Conservation (phyloP, 2,888 invertebrate genomes). For the Pristionchus exspectatus region DNA sequence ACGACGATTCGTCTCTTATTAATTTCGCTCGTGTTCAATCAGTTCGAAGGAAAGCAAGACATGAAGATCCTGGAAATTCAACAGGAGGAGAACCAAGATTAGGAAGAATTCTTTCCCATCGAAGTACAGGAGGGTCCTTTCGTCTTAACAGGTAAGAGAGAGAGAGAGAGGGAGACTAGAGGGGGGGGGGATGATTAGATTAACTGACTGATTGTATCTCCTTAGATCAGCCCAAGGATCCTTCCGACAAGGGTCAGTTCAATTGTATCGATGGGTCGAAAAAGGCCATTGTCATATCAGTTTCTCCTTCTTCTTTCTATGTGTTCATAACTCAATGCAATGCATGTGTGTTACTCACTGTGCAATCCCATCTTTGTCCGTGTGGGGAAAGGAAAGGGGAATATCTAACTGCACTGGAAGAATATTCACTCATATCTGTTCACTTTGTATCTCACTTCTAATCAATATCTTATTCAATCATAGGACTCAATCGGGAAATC, state of each 20-base stretch:
- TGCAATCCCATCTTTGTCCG: not conserved
- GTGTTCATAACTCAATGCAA: not conserved
- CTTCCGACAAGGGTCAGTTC: conserved; percentile 48
- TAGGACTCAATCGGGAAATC: conserved; percentile 52
- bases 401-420: not conserved
- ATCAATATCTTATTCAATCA: not conserved
- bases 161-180: not conserved
- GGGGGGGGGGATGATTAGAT: not conserved
- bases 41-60: conserved; percentile 67
- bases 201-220: not conserved
- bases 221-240: conserved; percentile 50
- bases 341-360: conserved; percentile 40
- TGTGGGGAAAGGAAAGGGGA: not conserved
- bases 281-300: not conserved
- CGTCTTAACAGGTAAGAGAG: conserved; percentile 67
- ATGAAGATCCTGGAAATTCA: conserved; percentile 62
- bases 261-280: not conserved
- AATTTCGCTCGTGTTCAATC: conserved; percentile 75
- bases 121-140: conserved; percentile 72
- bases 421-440: not conserved
- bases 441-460: not conserved
- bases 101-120: conserved; percentile 68
- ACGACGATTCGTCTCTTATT: conserved; percentile 77
- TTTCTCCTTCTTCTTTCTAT: not conserved
- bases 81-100: conserved; percentile 66